A percentile compares a stretch with the other conserved stretches of the same genome.
phyloP scores from a whole-genome alignment of 2,113 vertebrate genomes.

The Microcebus jonahi region DNA sequence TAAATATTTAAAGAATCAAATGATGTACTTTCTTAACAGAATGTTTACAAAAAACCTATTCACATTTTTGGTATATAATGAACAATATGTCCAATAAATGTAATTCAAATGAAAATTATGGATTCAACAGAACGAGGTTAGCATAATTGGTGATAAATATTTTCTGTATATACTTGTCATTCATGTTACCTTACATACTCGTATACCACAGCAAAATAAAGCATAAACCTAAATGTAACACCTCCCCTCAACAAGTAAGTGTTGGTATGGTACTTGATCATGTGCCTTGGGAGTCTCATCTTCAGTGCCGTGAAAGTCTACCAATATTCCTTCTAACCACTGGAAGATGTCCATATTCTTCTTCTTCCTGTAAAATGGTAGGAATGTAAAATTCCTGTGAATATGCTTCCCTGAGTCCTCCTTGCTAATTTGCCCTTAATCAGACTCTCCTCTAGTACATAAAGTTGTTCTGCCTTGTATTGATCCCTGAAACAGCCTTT shows the following conservation, averaged over 20 bases:
- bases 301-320: background rate
- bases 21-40: background rate
- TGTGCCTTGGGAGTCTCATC: background rate
- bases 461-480: background rate
- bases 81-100: background rate
- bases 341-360: background rate
- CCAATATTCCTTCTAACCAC: background rate
- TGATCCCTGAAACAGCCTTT: background rate
- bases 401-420: background rate
- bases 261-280: background rate
- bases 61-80: background rate
- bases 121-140: background rate
- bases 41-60: background rate
- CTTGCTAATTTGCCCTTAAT: background rate
- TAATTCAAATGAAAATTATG: background rate
- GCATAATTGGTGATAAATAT: background rate
- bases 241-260: background rate
- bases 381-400: background rate
- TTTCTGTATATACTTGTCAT: background rate
- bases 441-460: background rate
- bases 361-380: background rate
- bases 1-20: background rate
- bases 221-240: background rate
- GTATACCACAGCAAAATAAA: background rate
- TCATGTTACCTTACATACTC: background rate